Evolutionary conservation across 2,888 invertebrate genomes (phyloP).

Genomic region (Suillia variegata): DNA sequence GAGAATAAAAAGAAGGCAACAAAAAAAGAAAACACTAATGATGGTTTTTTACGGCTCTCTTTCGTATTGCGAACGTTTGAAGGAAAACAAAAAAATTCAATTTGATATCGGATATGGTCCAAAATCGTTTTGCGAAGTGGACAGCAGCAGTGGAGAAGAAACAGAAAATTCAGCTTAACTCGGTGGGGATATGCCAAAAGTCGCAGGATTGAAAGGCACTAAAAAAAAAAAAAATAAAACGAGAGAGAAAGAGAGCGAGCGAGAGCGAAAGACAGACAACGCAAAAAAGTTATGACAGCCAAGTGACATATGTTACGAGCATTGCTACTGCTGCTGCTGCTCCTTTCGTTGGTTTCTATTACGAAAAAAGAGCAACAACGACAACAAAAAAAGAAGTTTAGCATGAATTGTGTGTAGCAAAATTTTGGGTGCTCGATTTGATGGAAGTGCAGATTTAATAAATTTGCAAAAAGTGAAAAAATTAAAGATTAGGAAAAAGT

Average conservation of each 20-base stretch:
- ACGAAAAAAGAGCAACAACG: not conserved
- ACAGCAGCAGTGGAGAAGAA: constrained; percentile 16
- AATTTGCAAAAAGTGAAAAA: too few species aligned
- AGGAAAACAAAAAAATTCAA: constrained; percentile 19
- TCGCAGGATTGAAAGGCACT: too few species aligned
- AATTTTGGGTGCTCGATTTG: too few species aligned
- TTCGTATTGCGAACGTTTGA: not conserved
- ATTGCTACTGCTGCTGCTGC: not conserved
- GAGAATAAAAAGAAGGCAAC: not conserved
- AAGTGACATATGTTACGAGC: constrained; percentile 22
- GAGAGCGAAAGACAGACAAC: not conserved
- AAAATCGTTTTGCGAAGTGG: constrained; percentile 25
- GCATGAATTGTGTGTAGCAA: too few species aligned
- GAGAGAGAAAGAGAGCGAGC: too few species aligned
- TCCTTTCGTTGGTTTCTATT: too few species aligned
- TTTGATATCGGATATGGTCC: constrained; percentile 32
- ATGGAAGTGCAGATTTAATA: too few species aligned
- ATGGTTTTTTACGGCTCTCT: constrained; percentile 13
- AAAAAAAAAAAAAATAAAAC: too few species aligned
- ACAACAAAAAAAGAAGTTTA: not conserved
- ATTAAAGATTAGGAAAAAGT: too few species aligned
- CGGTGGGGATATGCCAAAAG: too few species aligned
- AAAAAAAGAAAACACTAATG: constrained; percentile 14
- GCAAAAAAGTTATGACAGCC: constrained; percentile 18
- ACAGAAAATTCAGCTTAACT: not conserved